A percentile compares a stretch with the other conserved stretches of the same genome.
Conservation (phyloP, 2,113 vertebrate species). For the Ornithorhynchus anatinus region DNA sequence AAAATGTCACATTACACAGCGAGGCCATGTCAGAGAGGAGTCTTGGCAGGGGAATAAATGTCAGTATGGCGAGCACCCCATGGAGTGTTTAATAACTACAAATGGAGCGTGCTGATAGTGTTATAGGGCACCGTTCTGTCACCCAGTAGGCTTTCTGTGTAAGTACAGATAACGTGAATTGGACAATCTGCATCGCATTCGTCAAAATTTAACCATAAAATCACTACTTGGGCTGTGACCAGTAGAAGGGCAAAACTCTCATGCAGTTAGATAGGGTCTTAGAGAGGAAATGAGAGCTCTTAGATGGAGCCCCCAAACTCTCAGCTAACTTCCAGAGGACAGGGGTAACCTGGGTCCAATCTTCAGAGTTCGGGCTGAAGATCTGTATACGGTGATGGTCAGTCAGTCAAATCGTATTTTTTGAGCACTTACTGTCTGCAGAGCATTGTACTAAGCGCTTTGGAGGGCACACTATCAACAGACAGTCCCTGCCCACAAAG, state of each 20-base stretch:
- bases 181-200: slow-evolving; percentile 51
- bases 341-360: too few species aligned
- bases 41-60: slow-evolving; percentile 51
- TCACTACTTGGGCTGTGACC: too few species aligned
- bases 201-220: slow-evolving; percentile 29
- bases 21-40: slow-evolving; percentile 53
- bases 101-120: slow-evolving; percentile 35
- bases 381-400: too few species aligned
- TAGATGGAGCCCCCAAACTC: too few species aligned
- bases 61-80: slow-evolving; percentile 44
- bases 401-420: too few species aligned
- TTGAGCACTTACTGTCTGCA: too few species aligned
- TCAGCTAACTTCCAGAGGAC: too few species aligned
- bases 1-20: slow-evolving; percentile 41
- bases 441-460: too few species aligned
- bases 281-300: not conserved
- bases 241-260: not conserved
- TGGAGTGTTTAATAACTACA: slow-evolving; percentile 52
- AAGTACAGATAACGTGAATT: slow-evolving; percentile 58
- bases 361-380: too few species aligned
- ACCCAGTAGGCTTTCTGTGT: slow-evolving; percentile 57
- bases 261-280: not conserved
- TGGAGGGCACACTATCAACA: too few species aligned
- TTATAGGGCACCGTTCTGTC: slow-evolving; percentile 44
- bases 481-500: too few species aligned